Evolutionary conservation across 2,797 vertebrate species (phyloP).

Genomic region (Bovichtus variegatus): DNA sequence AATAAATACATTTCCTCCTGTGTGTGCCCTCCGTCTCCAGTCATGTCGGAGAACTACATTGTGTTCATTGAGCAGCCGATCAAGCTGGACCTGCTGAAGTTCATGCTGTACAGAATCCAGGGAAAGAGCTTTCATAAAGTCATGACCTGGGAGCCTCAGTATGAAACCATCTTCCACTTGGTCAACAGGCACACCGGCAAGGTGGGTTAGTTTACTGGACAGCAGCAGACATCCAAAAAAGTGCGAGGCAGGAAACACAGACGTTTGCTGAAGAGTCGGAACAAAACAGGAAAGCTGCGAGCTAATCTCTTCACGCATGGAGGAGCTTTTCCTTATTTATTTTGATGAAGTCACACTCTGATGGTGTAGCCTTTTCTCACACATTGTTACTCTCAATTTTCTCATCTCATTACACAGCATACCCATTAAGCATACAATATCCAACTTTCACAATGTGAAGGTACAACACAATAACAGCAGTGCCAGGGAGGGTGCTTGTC

Average conservation of each 20-base stretch:
- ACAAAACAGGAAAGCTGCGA: constrained; percentile 46
- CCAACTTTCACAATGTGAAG: constrained; percentile 57
- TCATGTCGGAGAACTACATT: constrained; percentile 94
- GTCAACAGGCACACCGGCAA: constrained; percentile 91
- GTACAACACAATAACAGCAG: constrained; percentile 33
- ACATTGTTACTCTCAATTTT: constrained; percentile 67
- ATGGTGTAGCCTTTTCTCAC: constrained; percentile 61
- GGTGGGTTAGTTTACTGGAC: constrained; percentile 71
- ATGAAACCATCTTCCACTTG: constrained; percentile 89
- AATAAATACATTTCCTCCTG: not conserved
- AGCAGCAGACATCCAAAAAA: constrained; percentile 2
- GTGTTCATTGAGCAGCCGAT: constrained; percentile 94
- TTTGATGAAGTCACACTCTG: constrained; percentile 73
- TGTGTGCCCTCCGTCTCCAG: constrained; percentile 73
- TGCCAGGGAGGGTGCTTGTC: constrained; percentile 1
- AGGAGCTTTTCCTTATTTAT: constrained; percentile 62
- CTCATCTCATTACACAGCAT: constrained; percentile 75
- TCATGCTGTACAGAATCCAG: constrained; percentile 85
- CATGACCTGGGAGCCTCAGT: constrained; percentile 91
- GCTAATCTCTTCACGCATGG: constrained; percentile 67
- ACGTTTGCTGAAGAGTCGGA: constrained; percentile 35
- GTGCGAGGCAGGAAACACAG: constrained; percentile 11
- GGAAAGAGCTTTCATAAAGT: constrained; percentile 86
- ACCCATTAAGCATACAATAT: constrained; percentile 65
- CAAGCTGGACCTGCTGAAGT: constrained; percentile 89